phyloP scores from a whole-genome alignment of 1,140 invertebrate genomes.

The Drosophila burlai region DNA sequence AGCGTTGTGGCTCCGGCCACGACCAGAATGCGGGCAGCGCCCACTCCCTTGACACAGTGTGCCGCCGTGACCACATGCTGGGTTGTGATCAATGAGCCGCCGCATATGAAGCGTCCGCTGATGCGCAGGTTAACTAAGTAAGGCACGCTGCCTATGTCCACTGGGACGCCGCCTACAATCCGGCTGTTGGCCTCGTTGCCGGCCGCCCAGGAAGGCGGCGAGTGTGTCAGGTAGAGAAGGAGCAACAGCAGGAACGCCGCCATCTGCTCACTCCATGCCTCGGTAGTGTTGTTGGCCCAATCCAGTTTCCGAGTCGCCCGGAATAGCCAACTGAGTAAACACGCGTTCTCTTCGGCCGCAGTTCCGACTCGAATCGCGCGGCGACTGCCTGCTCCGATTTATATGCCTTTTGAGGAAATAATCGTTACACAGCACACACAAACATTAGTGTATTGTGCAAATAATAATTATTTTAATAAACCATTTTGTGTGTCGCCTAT shows the following conservation, averaged over 20 bases:
- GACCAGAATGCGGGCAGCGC: conserved; percentile 47
- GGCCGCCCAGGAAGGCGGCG: conserved; percentile 15
- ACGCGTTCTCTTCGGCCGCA: conserved; percentile 10
- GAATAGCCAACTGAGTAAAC: conserved; percentile 60
- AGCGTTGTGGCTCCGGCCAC: conserved; percentile 61
- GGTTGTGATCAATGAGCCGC: conserved; percentile 59
- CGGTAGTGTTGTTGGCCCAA: conserved; percentile 46
- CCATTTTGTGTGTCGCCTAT: conserved; percentile 63
- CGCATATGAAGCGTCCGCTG: conserved; percentile 61
- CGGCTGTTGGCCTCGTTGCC: conserved; percentile 54
- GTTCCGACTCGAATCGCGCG: conserved; percentile 61
- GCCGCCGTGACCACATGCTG: conserved; percentile 72
- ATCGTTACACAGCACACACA: conserved; percentile 62
- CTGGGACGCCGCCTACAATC: conserved; percentile 65
- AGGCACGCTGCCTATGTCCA: conserved; percentile 66
- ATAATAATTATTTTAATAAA: conserved; percentile 78
- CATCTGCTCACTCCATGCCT: conserved; percentile 57
- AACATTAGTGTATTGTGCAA: conserved; percentile 69
- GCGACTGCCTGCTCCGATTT: conserved; percentile 59
- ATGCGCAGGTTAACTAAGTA: conserved; percentile 70
- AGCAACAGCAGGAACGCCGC: conserved; percentile 7
- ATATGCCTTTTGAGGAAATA: conserved; percentile 67
- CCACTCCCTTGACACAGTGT: conserved; percentile 71
- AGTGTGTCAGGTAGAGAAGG: conserved; percentile 2
- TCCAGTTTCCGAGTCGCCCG: conserved; percentile 28